Evolutionary conservation across 2,797 vertebrate genomes (phyloP), one percentile per base, ranked within the genome.

Genomic region (Oreonectes daqikongensis): DNA sequence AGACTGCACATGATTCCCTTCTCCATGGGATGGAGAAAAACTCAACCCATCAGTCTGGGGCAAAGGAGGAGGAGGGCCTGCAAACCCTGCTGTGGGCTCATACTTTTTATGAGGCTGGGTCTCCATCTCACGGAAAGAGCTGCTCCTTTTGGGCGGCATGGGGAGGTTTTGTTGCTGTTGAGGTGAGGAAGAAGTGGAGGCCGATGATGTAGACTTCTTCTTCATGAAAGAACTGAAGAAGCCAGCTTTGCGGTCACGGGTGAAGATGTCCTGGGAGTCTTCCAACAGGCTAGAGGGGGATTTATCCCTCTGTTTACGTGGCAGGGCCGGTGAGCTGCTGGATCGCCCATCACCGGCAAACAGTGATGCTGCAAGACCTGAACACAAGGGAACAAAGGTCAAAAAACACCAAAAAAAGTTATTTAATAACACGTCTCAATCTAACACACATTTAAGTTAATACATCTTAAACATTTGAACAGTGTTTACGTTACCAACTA

Each of bases 171-270:
- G 93, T 38, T 90, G 92, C n/a, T 87, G 89, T 68, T 93, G 92
- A 61, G 91, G 89, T 9, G 92, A 90, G 1, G 89, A 85, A 3
- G 83, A 74, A 0, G 90, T 89, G 26, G 93, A 91, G 1, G n/a
- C n/a, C n/a, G n/a, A n/a, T n/a, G 92, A 91, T 0, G 85, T 82
- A 15, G 91, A 90, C 85, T 97, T 98, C 89, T 99, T 99, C 90
- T 95, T 99, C 89, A 99, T 99, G 80, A 99, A 99, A 65, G 98
- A 99, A 89, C 98, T 99, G 89, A 99, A 99, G 92, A 99, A 99
- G 84, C 96, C 95, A 0, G 97, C 94, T 86, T 98, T 99, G 72
- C 98, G 94, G 84, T 99, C 97, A 79, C 98, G 91, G 42, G 95
- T 97, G 85, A 99, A 99, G 26, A 94, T 93, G 89, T 99, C 97